Base-by-base conservation (phyloP, 2,888 invertebrate species). In the Catocala fraxini region DNA sequence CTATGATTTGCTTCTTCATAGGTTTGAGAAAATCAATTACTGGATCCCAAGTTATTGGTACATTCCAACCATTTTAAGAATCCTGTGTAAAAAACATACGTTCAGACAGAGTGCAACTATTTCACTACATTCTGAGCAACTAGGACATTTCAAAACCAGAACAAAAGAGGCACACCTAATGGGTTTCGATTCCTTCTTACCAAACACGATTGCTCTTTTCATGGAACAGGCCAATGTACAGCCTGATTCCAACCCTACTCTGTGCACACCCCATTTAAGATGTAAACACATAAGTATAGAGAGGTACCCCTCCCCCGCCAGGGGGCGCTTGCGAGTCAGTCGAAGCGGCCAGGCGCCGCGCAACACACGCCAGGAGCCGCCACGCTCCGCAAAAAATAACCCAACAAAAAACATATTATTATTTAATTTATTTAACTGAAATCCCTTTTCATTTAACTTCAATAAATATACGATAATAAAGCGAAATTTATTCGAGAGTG, bases 281-380 rank as follows among this genome's bases (percentile, higher is more conserved):
- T 90, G 92, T 91, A 92, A 92, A 93, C 91, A 91, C 83, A 90
- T 86, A 92, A 89, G 89, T 92, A 92, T 92, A 91, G 82, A 77
- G 15, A 54, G 52, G 33, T 47, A 77, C 80, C 80, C 78, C 78
- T 77, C 73, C 80, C 79, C 80, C 77, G 76, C 72, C 70, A 47
- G 63, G 66, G 87, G 86, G 84, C 73, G 77, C 78, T 63, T 75
- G 76, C 70, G 67, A 77, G 71, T 74, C 89, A 93, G 93, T 93
- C 83, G 81, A 73, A 84, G 89, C 93, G 92, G 92, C 90, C 77
- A 66, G 70, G 67, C 76, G 90, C 89, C 90, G 91, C 88, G 59
- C 73, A 63, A 71, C 84, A 83, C 82, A 79, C 90, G 92, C 81
- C 83, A 56, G 70, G 62, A 59, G 67, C 57, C 5, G 6, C 12